Base-by-base conservation (phyloP, 2,113 vertebrate species). In the Martes martes region DNA sequence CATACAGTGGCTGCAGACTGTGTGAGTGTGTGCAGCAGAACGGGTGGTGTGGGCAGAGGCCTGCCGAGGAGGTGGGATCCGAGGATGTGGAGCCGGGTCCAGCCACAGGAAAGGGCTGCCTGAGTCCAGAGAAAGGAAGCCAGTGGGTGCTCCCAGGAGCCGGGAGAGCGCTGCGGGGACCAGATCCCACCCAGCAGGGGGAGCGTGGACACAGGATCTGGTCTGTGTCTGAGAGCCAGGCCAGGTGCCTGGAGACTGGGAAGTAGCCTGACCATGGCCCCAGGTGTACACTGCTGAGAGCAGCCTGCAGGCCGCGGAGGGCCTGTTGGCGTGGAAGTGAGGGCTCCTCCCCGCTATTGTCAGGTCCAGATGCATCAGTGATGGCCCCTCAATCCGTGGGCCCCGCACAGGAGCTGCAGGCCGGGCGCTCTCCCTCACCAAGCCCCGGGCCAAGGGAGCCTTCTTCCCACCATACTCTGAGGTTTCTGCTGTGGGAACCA, bases 1-100 rank as follows among this genome's bases (percentile, higher is more conserved):
- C 23, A 1, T 1, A 31, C 36, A n/a, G 36, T 10, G 52, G 83
- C 52, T 7, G 1, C 11, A 15, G 14, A 23, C 36, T 67, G 31
- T 82, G n/a, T 57, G 47, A 69, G 36, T 7, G 11, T 4, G 1
- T 24, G 10, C 39, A 36, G 33, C 11, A 2, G 28, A 59, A 59
- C 7, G 63, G 16, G 16, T 0, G 0, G 21, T n/a, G 28, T 21
- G 1, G 1, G 59, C 59, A 11, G 0, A 65, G 61, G 61, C 28
- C 31, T 65, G 13, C 28, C 2, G 13, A 65, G 5, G 61, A 28
- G 4, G 26, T 28, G 11, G 1, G 21, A 7, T 15, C 33, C 3
- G 1, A 4, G 28, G 59, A 21, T 57, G 21, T 11, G 18, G 84
- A 65, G 23, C 1, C 6, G 1, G 3, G 0, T 33, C 16, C 47